phyloP scores from a whole-genome alignment of 2,797 vertebrate species.

The Centropyge bicolor region DNA sequence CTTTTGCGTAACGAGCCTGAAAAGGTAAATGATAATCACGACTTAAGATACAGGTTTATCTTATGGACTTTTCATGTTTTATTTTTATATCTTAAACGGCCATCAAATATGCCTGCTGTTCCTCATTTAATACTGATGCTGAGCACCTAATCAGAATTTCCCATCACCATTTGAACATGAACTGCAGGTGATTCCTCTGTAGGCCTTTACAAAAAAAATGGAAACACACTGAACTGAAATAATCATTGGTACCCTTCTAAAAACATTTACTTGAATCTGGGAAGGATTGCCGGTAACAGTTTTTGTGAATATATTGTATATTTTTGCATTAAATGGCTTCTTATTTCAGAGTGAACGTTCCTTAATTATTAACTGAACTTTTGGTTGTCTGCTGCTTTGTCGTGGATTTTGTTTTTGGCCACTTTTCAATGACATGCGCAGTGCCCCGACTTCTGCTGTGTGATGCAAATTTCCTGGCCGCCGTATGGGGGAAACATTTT shows the following conservation, averaged over 20 bases:
- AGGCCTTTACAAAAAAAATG: constrained; percentile 40
- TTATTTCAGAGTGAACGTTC: constrained; percentile 63
- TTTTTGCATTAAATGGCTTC: constrained; percentile 74
- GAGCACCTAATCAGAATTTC: constrained; percentile 56
- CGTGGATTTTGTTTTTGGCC: constrained; percentile 26
- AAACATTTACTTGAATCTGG: constrained; percentile 66
- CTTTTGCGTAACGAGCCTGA: constrained; percentile 63
- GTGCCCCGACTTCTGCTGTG: constrained; percentile 29
- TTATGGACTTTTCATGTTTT: constrained; percentile 62
- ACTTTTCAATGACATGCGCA: constrained; percentile 12
- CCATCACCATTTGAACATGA: constrained; percentile 11
- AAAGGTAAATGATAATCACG: constrained; percentile 77
- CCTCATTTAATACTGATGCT: constrained; percentile 53
- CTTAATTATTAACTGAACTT: constrained; percentile 48
- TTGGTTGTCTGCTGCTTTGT: constrained; percentile 47
- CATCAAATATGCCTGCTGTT: constrained; percentile 65
- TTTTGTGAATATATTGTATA: constrained; percentile 83
- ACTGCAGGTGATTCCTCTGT: constrained; percentile 34
- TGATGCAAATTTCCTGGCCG: constrained; percentile 30
- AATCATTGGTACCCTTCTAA: constrained; percentile 61
- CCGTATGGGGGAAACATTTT: constrained; percentile 47
- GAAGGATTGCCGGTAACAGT: constrained; percentile 57
- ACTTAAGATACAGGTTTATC: constrained; percentile 66
- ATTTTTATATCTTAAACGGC: constrained; percentile 67
- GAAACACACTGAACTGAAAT: constrained; percentile 28